Conservation (phyloP, 2,113 vertebrate species). For the Onychostruthus taczanowskii region DNA sequence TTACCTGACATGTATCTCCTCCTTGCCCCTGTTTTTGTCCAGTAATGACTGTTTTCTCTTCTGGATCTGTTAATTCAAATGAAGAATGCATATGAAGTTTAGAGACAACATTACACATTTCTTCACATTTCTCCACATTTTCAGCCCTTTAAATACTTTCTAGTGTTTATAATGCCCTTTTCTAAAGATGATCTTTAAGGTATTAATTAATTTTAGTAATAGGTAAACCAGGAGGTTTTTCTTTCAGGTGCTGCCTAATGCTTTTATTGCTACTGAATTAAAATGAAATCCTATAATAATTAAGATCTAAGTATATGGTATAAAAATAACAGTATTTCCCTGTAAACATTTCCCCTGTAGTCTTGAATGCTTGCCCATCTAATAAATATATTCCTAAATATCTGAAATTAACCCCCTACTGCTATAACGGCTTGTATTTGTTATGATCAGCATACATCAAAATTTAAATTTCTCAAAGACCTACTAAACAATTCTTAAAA, state of each 20-base stretch:
- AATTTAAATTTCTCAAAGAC: background rate
- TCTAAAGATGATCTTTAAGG: background rate
- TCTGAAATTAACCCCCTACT: background rate
- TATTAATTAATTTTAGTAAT: background rate
- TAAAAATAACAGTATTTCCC: background rate
- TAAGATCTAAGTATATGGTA: background rate
- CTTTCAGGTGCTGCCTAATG: background rate
- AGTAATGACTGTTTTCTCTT: background rate
- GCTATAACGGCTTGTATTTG: background rate
- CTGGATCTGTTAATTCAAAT: background rate
- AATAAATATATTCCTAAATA: background rate
- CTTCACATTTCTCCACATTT: background rate
- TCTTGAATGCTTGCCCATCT: background rate
- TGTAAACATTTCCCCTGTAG: background rate
- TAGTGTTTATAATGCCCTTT: background rate
- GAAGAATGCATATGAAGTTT: background rate
- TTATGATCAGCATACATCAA: background rate
- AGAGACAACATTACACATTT: background rate
- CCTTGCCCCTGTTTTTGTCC: background rate
- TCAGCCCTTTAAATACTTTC: background rate
- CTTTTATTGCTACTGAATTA: background rate
- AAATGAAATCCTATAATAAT: background rate
- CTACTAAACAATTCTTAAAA: background rate
- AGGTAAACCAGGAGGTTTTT: background rate
- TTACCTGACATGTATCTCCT: background rate